phyloP scores from a whole-genome alignment of 2,888 invertebrate species.

The Mongoloraphidia duomilia region DNA sequence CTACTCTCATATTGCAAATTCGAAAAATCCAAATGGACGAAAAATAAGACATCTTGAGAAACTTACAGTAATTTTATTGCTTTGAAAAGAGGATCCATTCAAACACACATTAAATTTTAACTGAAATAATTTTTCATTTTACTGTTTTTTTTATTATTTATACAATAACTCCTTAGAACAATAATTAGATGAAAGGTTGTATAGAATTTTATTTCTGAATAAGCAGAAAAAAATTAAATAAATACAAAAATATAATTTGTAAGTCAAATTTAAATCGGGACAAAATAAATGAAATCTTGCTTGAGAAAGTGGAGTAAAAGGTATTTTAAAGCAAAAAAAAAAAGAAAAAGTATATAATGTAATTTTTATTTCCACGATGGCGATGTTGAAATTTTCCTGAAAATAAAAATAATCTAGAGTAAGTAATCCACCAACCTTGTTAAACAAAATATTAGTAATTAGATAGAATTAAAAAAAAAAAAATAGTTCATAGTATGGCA shows the following conservation, averaged over 20 bases:
- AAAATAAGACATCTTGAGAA: too few relatives aligned
- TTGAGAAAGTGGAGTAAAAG: too few relatives aligned
- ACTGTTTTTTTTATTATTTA: neutral
- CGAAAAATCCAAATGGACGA: too few relatives aligned
- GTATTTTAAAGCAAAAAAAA: too few relatives aligned
- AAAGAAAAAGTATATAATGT: neutral
- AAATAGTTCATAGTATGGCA: neutral
- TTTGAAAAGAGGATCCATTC: neutral
- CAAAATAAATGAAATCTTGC: too few relatives aligned
- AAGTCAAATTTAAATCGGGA: neutral
- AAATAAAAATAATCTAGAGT: conserved; percentile 1
- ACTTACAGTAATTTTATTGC: too few relatives aligned
- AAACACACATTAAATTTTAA: neutral
- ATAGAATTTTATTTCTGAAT: neutral
- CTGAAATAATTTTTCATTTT: neutral
- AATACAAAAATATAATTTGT: conserved; percentile 15
- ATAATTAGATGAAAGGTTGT: neutral
- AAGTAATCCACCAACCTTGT: conserved; percentile 5
- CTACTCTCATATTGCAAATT: too few relatives aligned
- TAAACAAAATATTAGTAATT: neutral
- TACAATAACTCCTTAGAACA: neutral
- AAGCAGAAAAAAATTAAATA: conserved; percentile 12
- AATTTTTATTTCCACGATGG: neutral
- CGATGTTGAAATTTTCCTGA: neutral
- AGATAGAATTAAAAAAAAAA: neutral